phyloP scores from a whole-genome alignment of 1,140 invertebrate genomes.

The Dendrolimus punctatus region DNA sequence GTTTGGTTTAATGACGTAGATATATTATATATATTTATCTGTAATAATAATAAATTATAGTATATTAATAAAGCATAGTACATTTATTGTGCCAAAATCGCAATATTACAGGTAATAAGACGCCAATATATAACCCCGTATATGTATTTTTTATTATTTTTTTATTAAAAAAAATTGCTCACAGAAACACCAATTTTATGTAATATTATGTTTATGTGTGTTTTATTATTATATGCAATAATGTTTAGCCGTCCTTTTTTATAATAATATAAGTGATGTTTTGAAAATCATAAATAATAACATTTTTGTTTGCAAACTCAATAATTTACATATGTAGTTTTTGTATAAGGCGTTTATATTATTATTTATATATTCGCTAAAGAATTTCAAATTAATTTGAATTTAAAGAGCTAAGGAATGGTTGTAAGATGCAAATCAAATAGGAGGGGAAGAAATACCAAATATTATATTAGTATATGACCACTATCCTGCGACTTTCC shows the following conservation, averaged over 20 bases:
- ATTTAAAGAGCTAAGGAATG: too few relatives aligned
- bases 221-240: constrained; percentile 11
- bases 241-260: constrained; percentile 17
- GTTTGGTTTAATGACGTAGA: constrained; percentile 39
- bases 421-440: too few relatives aligned
- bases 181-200: constrained; percentile 27
- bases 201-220: neutral
- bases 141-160: constrained; percentile 6
- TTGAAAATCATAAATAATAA: too few relatives aligned
- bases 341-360: too few relatives aligned
- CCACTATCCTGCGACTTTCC: too few relatives aligned
- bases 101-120: constrained; percentile 48
- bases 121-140: constrained; percentile 39
- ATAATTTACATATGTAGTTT: too few relatives aligned
- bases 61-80: constrained; percentile 16
- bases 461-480: too few relatives aligned
- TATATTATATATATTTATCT: constrained; percentile 35
- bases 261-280: too few relatives aligned
- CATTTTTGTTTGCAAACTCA: too few relatives aligned
- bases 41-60: constrained; percentile 25
- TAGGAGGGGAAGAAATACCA: too few relatives aligned
- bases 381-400: too few relatives aligned
- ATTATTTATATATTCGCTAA: too few relatives aligned
- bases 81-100: constrained; percentile 47
- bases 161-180: constrained; percentile 16